Percentiles rank a stretch among this genome's conserved stretches.
These are phyloP conservation scores for Cyanistes caeruleus DNA, from an alignment of 2,113 vertebrate species.

Conservation along the genomic window DNA sequence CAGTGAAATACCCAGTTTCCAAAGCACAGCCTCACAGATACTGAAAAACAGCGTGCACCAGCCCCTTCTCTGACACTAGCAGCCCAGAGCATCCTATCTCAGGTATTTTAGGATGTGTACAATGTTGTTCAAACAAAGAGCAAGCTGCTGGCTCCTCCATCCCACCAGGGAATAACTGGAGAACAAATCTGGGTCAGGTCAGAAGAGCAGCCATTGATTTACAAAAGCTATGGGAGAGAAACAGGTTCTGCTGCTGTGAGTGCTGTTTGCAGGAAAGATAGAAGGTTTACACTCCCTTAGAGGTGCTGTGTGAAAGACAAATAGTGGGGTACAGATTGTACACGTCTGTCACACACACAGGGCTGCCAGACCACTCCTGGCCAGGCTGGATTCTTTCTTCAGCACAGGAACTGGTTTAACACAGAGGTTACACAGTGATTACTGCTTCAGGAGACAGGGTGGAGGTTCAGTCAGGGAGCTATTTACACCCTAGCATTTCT, in stretches of 20 bases:
- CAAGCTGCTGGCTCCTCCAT: background rate
- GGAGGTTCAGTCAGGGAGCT: background rate
- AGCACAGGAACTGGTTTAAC: background rate
- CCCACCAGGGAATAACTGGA: background rate
- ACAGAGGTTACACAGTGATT: background rate
- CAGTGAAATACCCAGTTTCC: background rate
- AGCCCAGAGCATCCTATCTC: background rate
- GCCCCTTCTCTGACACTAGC: background rate
- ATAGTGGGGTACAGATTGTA: fast-evolving
- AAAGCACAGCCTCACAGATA: background rate
- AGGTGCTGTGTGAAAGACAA: background rate
- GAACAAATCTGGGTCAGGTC: background rate
- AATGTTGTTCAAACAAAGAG: background rate
- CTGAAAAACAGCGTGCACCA: background rate
- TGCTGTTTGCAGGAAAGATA: background rate
- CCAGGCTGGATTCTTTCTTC: background rate
- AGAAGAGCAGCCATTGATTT: background rate
- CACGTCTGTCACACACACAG: background rate
- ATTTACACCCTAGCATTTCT: background rate
- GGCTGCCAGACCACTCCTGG: background rate
- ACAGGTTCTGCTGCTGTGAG: background rate
- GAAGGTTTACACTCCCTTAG: background rate
- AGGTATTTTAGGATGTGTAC: background rate
- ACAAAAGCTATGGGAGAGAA: background rate
- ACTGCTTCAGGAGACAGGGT: background rate